Base-by-base conservation (phyloP, 2,797 vertebrate genomes). In the Clamator glandarius region DNA sequence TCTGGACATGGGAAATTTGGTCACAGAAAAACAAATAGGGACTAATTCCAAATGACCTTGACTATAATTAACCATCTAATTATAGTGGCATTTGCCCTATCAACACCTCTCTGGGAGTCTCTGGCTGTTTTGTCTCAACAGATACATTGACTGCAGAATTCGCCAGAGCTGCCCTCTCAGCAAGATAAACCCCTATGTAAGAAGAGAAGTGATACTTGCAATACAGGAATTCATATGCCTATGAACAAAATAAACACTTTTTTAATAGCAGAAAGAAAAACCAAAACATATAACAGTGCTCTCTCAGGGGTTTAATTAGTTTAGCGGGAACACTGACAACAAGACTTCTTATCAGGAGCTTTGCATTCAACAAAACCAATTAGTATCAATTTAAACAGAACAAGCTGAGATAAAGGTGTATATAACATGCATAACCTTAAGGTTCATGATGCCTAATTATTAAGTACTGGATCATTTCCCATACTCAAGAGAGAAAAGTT, bases 361-460 rank as follows among this genome's bases (percentile, higher is more conserved):
- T 76, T 87, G 66, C 88, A 92, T 92, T 96, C 86, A 74, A 86
- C 79, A 91, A 93, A 96, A 84, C 36, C 84, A 91, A 75, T 89
- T 78, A 92, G 63, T 73, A 94, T 78, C 88, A 83, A 75, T 57
- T 95, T 94, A 86, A 93, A 73, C 42, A 92, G 90, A 92, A 93
- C 77, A 80, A 94, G 66, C 64, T 5, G 55, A 87, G 87, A 93
- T 92, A 95, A 90, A 89, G 1, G 0, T 58, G 79, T n/a, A 72
- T 26, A 18, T 51, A 89, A 78, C 61, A 75, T 21, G 57, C 39
- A 90, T 80, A 90, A 96, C 88, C 88, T 93, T 84, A 91, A 93
- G 79, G 55, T 90, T 84, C 83, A 67, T 55, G 50, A 84, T 70
- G 76, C 48, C 73, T 94, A 94, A 79, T 89, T 90, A 92, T 91